Percentiles rank a stretch among this genome's conserved stretches.
phyloP scores from a whole-genome alignment of 2,888 invertebrate species.

The Zygothrica quintamaculata region DNA sequence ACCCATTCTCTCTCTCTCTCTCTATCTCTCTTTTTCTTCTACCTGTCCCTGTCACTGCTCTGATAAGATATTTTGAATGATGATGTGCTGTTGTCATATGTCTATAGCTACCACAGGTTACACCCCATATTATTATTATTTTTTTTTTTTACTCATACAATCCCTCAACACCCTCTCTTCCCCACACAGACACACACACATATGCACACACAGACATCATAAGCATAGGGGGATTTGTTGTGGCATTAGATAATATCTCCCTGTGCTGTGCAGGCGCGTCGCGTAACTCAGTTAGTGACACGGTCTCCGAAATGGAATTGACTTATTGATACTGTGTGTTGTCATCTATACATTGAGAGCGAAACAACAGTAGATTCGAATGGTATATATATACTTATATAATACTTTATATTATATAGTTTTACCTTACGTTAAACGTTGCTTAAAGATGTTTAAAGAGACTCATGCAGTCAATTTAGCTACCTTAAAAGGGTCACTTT shows the following conservation, averaged over 20 bases:
- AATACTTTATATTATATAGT: too few species aligned
- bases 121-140: too few species aligned
- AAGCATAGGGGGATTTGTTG: constrained; percentile 70
- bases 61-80: constrained; percentile 82
- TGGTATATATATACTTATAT: too few species aligned
- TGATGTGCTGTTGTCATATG: constrained; percentile 79
- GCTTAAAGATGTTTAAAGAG: too few species aligned
- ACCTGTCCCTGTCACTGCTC: constrained; percentile 8
- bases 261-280: constrained; percentile 50
- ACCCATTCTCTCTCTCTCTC: background rate
- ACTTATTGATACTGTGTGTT: constrained; percentile 34
- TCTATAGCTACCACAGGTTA: constrained; percentile 39
- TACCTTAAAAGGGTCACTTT: too few species aligned
- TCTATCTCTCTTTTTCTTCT: constrained; percentile 11
- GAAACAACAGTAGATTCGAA: too few species aligned
- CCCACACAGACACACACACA: constrained; percentile 9
- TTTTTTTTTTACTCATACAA: too few species aligned
- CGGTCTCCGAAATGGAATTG: constrained; percentile 30
- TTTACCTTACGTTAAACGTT: too few species aligned
- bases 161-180: background rate
- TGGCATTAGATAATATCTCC: constrained; percentile 73
- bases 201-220: constrained; percentile 17
- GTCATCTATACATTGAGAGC: constrained; percentile 11
- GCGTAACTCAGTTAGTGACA: constrained; percentile 61
- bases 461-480: too few species aligned